These are phyloP conservation scores for Pammene aurita DNA, from an alignment of 2,888 invertebrate genomes.

Conservation along the genomic window DNA sequence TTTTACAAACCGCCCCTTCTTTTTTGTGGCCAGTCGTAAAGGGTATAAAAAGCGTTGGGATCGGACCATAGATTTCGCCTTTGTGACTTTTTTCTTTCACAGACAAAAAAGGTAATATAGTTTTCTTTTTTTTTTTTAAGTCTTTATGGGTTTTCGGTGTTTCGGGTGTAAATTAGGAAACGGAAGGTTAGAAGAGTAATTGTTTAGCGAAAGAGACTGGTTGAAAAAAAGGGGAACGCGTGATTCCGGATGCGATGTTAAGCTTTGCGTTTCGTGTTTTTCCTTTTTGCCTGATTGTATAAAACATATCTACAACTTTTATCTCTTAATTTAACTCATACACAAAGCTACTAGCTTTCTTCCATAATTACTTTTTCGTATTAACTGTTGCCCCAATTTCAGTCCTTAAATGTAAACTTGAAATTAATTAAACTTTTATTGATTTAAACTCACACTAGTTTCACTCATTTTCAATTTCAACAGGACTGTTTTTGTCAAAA, in stretches of 20 bases:
- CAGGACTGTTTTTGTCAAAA: no score
- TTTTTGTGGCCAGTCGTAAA: constrained; percentile 61
- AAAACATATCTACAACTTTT: not conserved
- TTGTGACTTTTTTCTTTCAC: constrained; percentile 41
- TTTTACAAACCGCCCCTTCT: constrained; percentile 54
- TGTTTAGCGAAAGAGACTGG: constrained; percentile 11
- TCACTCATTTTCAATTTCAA: no score
- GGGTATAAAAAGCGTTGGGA: constrained; percentile 49
- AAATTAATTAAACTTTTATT: no score
- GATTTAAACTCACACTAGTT: no score
- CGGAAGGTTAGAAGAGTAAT: constrained; percentile 29
- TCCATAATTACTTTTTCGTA: no score
- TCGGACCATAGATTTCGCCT: constrained; percentile 42
- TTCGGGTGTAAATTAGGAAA: constrained; percentile 39
- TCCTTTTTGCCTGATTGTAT: constrained; percentile 16
- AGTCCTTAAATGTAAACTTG: no score
- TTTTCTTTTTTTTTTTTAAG: constrained; percentile 38
- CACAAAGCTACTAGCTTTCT: no score
- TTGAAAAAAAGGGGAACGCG: constrained; percentile 1
- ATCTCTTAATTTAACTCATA: no score
- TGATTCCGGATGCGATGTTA: not conserved
- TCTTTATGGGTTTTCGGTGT: constrained; percentile 39
- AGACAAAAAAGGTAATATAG: constrained; percentile 37
- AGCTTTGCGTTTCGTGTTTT: not conserved
- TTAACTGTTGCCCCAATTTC: no score